Evolutionary conservation across 2,797 vertebrate genomes (phyloP).

Genomic region (Sciurus carolinensis): DNA sequence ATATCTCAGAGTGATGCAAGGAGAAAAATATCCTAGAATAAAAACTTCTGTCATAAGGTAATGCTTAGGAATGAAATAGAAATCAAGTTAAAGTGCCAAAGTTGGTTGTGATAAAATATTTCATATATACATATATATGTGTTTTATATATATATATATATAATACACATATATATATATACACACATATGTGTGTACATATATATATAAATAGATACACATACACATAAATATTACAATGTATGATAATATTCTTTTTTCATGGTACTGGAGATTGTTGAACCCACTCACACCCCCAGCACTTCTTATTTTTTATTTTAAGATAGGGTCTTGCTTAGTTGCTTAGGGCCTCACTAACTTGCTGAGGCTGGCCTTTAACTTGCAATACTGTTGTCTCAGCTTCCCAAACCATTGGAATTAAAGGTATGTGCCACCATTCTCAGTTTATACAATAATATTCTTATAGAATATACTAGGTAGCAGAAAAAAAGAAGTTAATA

Average conservation of each 20-base stretch:
- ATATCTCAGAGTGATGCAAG: neutral
- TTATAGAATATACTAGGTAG: neutral
- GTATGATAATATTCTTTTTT: neutral
- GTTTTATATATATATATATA: neutral
- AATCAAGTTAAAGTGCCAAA: neutral
- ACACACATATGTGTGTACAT: neutral
- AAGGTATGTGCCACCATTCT: too few relatives aligned
- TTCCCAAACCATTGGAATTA: too few relatives aligned
- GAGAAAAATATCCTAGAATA: neutral
- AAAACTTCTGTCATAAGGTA: neutral
- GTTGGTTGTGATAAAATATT: neutral
- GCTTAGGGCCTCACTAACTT: too few relatives aligned
- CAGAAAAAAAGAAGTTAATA: neutral
- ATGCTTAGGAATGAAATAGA: neutral
- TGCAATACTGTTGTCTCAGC: too few relatives aligned
- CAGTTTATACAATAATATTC: neutral
- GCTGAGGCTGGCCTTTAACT: too few relatives aligned
- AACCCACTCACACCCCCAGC: too few relatives aligned
- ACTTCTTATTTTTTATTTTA: too few relatives aligned
- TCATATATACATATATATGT: neutral
- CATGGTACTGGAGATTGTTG: too few relatives aligned
- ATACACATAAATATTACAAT: neutral
- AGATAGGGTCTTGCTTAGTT: too few relatives aligned
- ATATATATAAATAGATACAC: neutral
- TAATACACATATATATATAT: neutral